A percentile compares a stretch with the other conserved stretches of the same genome.
Conservation (phyloP, 2,888 invertebrate genomes). For the Nineta flava region DNA sequence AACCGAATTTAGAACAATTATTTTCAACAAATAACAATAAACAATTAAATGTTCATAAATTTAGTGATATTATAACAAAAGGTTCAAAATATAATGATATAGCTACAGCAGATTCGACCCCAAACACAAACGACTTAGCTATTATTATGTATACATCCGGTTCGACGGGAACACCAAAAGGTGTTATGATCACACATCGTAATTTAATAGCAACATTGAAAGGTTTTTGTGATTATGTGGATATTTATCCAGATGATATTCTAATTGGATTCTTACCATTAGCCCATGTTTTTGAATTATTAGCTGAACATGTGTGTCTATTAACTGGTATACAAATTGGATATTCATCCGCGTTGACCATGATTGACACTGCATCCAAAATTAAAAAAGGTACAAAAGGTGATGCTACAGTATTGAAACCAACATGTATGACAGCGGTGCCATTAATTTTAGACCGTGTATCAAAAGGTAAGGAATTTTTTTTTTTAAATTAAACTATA, state of each 20-base stretch:
- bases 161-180: conserved; percentile 90
- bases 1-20: conserved; percentile 33
- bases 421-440: conserved; percentile 91
- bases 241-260: conserved; percentile 55
- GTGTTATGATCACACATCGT: conserved; percentile 66
- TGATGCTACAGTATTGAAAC: conserved; percentile 78
- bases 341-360: conserved; percentile 89
- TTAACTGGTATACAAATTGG: conserved; percentile 83
- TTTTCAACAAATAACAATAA: conserved; percentile 47
- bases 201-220: conserved; percentile 69
- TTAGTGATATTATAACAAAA: conserved; percentile 48
- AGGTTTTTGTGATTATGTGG: conserved; percentile 63
- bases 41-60: conserved; percentile 56
- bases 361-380: conserved; percentile 85
- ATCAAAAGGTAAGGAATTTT: conserved; percentile 56
- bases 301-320: conserved; percentile 77
- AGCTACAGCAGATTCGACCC: conserved; percentile 29
- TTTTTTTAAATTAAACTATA: too few species aligned
- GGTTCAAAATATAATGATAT: conserved; percentile 24
- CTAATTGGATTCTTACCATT: conserved; percentile 92
- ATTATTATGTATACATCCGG: conserved; percentile 99
- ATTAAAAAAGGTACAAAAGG: conserved; percentile 91
- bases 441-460: conserved; percentile 96
- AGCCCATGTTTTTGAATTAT: conserved; percentile 91
- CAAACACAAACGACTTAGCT: conserved; percentile 64